Evolutionary conservation across 1,140 invertebrate species (phyloP).

Genomic region (Lepidurus apus): DNA sequence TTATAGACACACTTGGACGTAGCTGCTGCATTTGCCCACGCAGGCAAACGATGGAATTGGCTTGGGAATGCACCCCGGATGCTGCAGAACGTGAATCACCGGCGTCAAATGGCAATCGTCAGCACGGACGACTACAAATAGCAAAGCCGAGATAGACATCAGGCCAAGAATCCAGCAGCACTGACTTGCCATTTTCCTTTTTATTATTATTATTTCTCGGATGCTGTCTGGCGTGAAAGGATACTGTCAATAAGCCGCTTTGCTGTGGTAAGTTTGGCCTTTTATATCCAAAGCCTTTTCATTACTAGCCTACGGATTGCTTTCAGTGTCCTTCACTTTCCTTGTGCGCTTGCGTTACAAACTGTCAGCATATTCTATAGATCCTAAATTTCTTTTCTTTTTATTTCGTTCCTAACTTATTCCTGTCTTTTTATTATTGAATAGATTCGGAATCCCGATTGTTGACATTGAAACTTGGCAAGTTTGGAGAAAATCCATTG

Average conservation of each 20-base stretch:
- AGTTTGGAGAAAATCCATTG: not conserved
- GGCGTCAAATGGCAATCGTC: slow-evolving; percentile 87
- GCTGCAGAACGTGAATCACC: slow-evolving; percentile 84
- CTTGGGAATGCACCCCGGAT: slow-evolving; percentile 85
- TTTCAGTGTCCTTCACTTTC: not conserved
- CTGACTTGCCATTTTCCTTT: not conserved
- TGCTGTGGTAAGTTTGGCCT: not conserved
- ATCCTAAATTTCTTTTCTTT: too few species aligned
- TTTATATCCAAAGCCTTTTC: not conserved
- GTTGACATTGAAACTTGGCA: too few species aligned
- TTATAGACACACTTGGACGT: slow-evolving; percentile 67
- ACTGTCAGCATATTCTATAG: not conserved
- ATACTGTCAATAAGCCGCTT: not conserved
- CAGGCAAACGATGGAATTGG: slow-evolving; percentile 90
- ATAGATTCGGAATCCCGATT: too few species aligned
- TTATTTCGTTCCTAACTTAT: too few species aligned
- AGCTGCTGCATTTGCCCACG: slow-evolving; percentile 81
- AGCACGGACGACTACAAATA: slow-evolving; percentile 30
- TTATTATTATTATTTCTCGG: too few species aligned
- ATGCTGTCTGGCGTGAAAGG: not conserved
- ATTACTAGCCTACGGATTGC: not conserved
- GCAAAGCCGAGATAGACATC: not conserved
- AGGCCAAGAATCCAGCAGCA: not conserved
- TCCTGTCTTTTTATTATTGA: too few species aligned
- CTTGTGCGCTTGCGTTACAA: not conserved